Evolutionary conservation across 1,140 invertebrate species (phyloP), one percentile per base, ranked within the genome.

Genomic region (Hyposmocoma kahamanoa): DNA sequence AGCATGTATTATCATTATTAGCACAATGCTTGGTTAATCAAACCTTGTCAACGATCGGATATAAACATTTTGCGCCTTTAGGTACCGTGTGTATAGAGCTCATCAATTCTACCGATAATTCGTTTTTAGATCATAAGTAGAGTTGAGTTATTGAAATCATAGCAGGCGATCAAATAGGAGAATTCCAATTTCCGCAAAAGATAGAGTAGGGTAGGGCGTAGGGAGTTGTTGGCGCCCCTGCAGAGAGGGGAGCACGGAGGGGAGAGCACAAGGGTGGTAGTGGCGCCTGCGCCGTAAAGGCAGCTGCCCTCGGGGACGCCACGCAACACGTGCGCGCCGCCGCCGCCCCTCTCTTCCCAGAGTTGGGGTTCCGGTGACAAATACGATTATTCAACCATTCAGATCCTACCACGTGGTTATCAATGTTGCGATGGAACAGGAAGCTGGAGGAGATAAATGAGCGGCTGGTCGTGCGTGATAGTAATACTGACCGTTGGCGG

Each of bases 401-500:
- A 79, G 68, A 63, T 55, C 57, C 43, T 59, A 52, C 50, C 56
- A 50, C 53, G 49, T 55, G 43, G 59, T 60, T 59, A 57, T 71
- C 62, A 65, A 65, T 57, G 44, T 21, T 11, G 41, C 39, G n/a
- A n/a, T n/a, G n/a, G n/a, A n/a, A 47, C 42, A 21, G 34, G 22
- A 50, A 62, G 30, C 32, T 36, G 32, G 13, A 36, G 32, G 3
- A 36, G 32, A 36, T 36, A 36, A 26, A 26, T 6, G 24, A 26
- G 11, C 5, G 24, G 24, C 24, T 28, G 24, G 24, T 11, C 24
- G 11, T 6, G 11, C 24, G 11, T 28, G 24, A 28, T 43, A 38
- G 24, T 50, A 15, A 18, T 15, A 74, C 86, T 86, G 51, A 89
- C 88, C 88, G 67, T 89, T 89, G 49, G 87, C 87, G 48, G 88